These are phyloP conservation scores for Gymnothorax reevesii DNA, from an alignment of 2,797 vertebrate species.

Conservation along the genomic window DNA sequence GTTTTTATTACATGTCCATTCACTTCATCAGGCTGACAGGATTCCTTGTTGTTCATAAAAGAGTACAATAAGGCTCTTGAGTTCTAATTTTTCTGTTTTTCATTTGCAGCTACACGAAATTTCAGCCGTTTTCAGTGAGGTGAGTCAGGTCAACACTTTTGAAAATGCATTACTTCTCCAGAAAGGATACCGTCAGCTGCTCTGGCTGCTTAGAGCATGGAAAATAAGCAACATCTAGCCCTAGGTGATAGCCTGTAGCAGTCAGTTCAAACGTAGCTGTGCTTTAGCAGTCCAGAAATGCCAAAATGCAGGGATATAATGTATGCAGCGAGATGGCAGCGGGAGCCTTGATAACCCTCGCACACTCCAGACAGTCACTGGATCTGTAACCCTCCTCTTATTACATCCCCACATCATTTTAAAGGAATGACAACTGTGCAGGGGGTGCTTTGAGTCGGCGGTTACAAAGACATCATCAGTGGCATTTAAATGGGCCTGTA, in stretches of 20 bases:
- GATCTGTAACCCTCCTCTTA: not conserved
- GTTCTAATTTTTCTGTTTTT: not conserved
- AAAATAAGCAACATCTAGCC: not conserved
- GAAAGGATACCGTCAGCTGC: not conserved
- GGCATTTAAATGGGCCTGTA: not conserved
- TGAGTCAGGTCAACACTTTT: not conserved
- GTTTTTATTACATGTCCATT: conserved; percentile 7
- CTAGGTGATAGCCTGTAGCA: not conserved
- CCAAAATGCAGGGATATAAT: conserved; percentile 14
- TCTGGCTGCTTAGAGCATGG: not conserved
- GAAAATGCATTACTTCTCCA: not conserved
- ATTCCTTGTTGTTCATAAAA: conserved; percentile 28
- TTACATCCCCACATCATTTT: conserved; percentile 2
- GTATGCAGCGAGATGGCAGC: conserved; percentile 22
- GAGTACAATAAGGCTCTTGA: conserved; percentile 7
- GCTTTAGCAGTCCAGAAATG: conserved; percentile 26
- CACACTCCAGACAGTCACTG: not conserved
- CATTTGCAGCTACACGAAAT: not conserved
- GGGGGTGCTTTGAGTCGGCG: not conserved
- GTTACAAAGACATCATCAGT: not conserved
- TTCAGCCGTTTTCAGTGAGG: not conserved
- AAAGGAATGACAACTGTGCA: not conserved
- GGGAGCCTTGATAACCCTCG: conserved; percentile 6
- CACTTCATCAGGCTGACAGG: conserved; percentile 24
- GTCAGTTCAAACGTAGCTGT: not conserved